Percentiles rank a stretch among this genome's conserved stretches.
Evolutionary conservation across 2,797 vertebrate genomes (phyloP).

Genomic region (Rhinatrema bivittatum): DNA sequence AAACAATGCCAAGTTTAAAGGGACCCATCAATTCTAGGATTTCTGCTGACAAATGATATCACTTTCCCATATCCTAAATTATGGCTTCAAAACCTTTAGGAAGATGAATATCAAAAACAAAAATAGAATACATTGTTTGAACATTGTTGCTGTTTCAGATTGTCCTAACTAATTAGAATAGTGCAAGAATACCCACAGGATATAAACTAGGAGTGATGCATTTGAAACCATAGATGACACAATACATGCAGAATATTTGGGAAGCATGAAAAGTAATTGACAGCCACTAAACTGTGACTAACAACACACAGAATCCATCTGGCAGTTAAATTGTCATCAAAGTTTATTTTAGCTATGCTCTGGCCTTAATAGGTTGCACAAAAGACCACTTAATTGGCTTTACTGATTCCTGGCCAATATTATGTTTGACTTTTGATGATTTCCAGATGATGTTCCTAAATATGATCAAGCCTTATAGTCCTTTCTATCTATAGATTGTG

Average conservation of each 20-base stretch:
- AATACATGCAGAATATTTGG: constrained; percentile 10
- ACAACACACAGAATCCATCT: constrained; percentile 15
- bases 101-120: too few species aligned
- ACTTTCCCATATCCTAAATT: too few species aligned
- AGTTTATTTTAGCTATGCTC: constrained; percentile 12
- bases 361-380: constrained; percentile 7
- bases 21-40: too few species aligned
- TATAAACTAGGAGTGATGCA: too few species aligned
- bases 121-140: too few species aligned
- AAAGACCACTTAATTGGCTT: constrained; percentile 13
- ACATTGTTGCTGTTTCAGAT: too few species aligned
- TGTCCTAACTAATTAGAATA: too few species aligned
- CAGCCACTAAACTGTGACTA: constrained; percentile 17
- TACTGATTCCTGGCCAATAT: constrained; percentile 12
- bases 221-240: too few species aligned
- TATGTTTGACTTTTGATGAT: constrained; percentile 13
- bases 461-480: constrained; percentile 11
- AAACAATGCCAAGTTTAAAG: too few species aligned
- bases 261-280: constrained; percentile 9
- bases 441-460: constrained; percentile 17
- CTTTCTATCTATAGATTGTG: constrained; percentile 10
- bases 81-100: too few species aligned
- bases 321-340: constrained; percentile 13
- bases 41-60: too few species aligned
- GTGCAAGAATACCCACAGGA: too few species aligned